Evolutionary conservation across 2,888 invertebrate genomes (phyloP).

Genomic region (Merodon equestris): DNA sequence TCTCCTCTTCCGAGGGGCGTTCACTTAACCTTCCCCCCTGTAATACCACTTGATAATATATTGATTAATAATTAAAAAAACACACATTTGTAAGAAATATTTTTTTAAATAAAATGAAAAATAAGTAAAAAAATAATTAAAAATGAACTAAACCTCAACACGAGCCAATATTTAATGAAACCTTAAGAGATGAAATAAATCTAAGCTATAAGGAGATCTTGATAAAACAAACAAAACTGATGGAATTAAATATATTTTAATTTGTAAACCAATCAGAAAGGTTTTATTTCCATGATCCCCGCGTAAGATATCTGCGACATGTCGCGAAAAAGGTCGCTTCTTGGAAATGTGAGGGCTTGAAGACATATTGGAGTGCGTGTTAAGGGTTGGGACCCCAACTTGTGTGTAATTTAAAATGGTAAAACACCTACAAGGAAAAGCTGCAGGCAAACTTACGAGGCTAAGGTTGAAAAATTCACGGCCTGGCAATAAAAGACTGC

Average conservation of each 20-base stretch:
- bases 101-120: conserved; percentile 61
- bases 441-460: no score
- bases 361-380: no score
- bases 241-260: conserved; percentile 53
- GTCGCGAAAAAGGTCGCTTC: no score
- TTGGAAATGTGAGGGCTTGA: no score
- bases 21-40: conserved; percentile 19
- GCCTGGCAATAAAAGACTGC: no score
- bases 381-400: no score
- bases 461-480: no score
- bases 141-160: conserved; percentile 15
- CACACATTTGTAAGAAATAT: conserved; percentile 67
- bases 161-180: conserved; percentile 26
- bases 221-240: conserved; percentile 32
- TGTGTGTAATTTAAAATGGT: no score
- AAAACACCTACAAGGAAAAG: no score
- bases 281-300: no score
- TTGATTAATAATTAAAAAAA: conserved; percentile 51
- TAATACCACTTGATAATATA: conserved; percentile 38
- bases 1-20: conserved; percentile 14
- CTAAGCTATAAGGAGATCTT: conserved; percentile 36
- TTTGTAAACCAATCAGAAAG: conserved; percentile 25
- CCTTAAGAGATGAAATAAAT: conserved; percentile 34
- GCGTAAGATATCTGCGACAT: no score
- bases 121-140: neutral